A percentile compares a stretch with the other conserved stretches of the same genome.
phyloP scores from a whole-genome alignment of 2,888 invertebrate genomes.

The Scaptomyza caliginosa region DNA sequence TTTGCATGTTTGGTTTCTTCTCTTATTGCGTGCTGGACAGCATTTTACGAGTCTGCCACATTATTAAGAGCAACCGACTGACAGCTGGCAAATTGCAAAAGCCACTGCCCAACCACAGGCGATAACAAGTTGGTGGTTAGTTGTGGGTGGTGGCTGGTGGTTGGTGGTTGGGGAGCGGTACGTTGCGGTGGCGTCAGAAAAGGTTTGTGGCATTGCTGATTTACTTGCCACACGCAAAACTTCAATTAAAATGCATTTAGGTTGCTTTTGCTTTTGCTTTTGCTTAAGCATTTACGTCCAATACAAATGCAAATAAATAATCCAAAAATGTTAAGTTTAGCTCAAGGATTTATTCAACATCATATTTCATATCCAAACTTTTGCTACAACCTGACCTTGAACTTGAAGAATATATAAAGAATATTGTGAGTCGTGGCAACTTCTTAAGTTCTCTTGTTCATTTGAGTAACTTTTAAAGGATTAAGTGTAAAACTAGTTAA shows the following conservation, averaged over 20 bases:
- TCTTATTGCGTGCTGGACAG: slow-evolving; percentile 33
- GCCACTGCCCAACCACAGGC: slow-evolving; percentile 4
- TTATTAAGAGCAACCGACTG: slow-evolving; percentile 41
- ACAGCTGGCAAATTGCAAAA: slow-evolving; percentile 67
- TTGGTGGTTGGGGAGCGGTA: neutral
- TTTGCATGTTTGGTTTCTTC: slow-evolving; percentile 50
- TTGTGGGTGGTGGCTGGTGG: neutral
- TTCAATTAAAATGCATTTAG: slow-evolving; percentile 65
- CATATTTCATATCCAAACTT: neutral
- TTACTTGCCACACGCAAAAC: slow-evolving; percentile 64
- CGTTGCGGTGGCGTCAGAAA: slow-evolving; percentile 5
- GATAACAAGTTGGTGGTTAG: slow-evolving; percentile 9
- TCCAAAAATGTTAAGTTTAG: neutral
- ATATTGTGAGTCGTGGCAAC: too few relatives aligned
- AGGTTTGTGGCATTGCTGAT: slow-evolving; percentile 32
- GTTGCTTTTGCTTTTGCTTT: slow-evolving; percentile 1
- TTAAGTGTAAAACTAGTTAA: neutral
- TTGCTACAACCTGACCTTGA: slow-evolving; percentile 11
- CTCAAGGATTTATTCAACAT: slow-evolving; percentile 3
- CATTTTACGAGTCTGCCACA: slow-evolving; percentile 38
- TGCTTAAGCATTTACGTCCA: slow-evolving; percentile 5
- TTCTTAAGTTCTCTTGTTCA: too few relatives aligned
- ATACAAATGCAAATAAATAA: slow-evolving; percentile 40
- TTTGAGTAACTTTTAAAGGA: too few relatives aligned
- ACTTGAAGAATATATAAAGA: slow-evolving; percentile 4